phyloP scores from a whole-genome alignment of 2,888 invertebrate species.

The Drosophila macrospina region DNA sequence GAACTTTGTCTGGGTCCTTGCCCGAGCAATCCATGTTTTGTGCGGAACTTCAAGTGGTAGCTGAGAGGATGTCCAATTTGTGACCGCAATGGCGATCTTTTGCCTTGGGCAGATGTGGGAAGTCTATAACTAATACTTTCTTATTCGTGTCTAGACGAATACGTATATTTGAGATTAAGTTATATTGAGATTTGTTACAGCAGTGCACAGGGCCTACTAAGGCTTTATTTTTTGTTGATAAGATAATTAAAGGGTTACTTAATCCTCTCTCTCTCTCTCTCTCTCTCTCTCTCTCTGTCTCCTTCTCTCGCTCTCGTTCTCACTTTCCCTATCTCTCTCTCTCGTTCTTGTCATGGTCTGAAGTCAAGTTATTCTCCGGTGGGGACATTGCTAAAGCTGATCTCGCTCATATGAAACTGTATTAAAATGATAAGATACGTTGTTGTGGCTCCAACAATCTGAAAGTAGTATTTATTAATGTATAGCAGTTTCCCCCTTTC shows the following conservation, averaged over 20 bases:
- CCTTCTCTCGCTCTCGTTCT: too few species aligned
- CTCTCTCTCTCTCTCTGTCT: too few species aligned
- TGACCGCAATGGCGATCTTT: conserved; percentile 28
- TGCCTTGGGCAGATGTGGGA: conserved; percentile 10
- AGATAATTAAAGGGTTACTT: conserved; percentile 5
- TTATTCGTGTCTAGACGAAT: conserved; percentile 28
- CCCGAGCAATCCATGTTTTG: conserved; percentile 32
- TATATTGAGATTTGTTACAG: conserved; percentile 12
- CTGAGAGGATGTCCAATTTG: conserved; percentile 10
- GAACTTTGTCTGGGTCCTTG: conserved; percentile 17
- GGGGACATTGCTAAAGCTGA: conserved; percentile 22
- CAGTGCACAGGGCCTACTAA: conserved; percentile 30
- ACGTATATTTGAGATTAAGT: conserved; percentile 20
- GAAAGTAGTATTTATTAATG: conserved; percentile 32
- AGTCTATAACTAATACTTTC: conserved; percentile 24
- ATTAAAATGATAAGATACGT: conserved; percentile 86
- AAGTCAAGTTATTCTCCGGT: not conserved
- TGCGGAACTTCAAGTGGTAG: conserved; percentile 8
- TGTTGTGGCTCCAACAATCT: conserved; percentile 85
- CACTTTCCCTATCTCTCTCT: too few species aligned
- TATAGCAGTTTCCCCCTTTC: too few species aligned
- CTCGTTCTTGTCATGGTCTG: too few species aligned
- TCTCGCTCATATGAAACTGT: conserved; percentile 85
- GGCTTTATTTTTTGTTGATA: conserved; percentile 3
- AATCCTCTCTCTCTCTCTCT: not conserved